phyloP scores from a whole-genome alignment of 2,113 vertebrate species.

The Apaloderma vittatum region DNA sequence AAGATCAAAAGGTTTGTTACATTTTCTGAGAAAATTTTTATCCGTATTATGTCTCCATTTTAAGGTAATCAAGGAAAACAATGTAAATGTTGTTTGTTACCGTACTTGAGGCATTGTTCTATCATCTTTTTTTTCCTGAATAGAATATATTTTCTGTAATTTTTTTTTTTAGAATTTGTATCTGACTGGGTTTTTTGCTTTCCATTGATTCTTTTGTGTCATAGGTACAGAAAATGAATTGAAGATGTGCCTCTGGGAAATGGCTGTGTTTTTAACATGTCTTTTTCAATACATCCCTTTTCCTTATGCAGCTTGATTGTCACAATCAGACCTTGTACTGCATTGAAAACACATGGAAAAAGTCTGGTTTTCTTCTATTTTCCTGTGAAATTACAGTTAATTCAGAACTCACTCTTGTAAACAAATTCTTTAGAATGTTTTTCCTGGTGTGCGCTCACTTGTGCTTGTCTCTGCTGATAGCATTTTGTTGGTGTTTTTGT shows the following conservation, averaged over 20 bases:
- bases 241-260: neutral
- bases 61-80: neutral
- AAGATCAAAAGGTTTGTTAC: slow-evolving; percentile 41
- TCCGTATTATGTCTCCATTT: slow-evolving; percentile 5
- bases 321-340: neutral
- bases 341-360: neutral
- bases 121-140: neutral
- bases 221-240: neutral
- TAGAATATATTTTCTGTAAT: neutral
- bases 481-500: neutral
- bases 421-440: neutral
- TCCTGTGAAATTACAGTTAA: neutral
- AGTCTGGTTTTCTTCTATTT: neutral
- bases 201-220: neutral
- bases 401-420: neutral
- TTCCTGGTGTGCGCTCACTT: rapidly evolving
- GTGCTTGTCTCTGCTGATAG: neutral
- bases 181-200: neutral
- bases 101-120: neutral
- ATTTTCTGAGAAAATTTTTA: slow-evolving; percentile 2
- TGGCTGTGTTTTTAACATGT: neutral
- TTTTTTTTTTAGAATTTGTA: neutral
- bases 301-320: neutral
- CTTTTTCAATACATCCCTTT: neutral
- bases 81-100: neutral